Conservation (phyloP, 2,797 vertebrate genomes). For the Hippoglossus hippoglossus region DNA sequence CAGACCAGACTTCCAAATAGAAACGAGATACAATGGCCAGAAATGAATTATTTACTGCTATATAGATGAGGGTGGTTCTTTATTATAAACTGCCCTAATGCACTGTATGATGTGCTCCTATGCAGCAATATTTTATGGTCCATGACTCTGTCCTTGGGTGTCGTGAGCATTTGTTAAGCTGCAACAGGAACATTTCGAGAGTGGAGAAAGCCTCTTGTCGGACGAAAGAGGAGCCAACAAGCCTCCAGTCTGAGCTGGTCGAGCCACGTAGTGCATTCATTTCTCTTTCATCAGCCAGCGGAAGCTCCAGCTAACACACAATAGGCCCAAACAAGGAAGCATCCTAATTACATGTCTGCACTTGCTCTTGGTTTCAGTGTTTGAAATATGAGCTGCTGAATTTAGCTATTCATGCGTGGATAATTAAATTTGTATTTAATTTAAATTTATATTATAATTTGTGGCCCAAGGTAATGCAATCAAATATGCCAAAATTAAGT, state of each 20-base stretch:
- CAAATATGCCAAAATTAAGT: no score
- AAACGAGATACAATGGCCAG: background rate
- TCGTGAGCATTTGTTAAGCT: conserved; percentile 3
- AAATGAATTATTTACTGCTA: conserved; percentile 22
- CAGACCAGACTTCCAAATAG: background rate
- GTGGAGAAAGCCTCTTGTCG: no score
- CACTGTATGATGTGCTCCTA: background rate
- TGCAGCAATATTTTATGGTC: background rate
- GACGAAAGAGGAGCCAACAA: no score
- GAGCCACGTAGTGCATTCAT: conserved; percentile 17
- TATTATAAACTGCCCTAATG: background rate
- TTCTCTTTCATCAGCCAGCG: conserved; percentile 32
- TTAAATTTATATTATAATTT: no score
- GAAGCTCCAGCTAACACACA: conserved; percentile 49
- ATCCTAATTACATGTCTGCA: conserved; percentile 26
- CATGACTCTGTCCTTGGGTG: background rate
- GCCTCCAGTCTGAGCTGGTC: background rate
- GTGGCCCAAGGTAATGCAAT: no score
- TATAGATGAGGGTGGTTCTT: no score
- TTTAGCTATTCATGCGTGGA: no score
- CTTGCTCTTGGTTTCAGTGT: no score
- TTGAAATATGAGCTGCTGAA: no score
- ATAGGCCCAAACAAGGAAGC: conserved; percentile 39
- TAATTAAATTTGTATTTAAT: no score
- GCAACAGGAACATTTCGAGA: background rate